Percentiles rank a stretch among this genome's conserved stretches.
These are phyloP conservation scores for Eleginops maclovinus DNA, from an alignment of 2,113 vertebrate species.

Conservation along the genomic window DNA sequence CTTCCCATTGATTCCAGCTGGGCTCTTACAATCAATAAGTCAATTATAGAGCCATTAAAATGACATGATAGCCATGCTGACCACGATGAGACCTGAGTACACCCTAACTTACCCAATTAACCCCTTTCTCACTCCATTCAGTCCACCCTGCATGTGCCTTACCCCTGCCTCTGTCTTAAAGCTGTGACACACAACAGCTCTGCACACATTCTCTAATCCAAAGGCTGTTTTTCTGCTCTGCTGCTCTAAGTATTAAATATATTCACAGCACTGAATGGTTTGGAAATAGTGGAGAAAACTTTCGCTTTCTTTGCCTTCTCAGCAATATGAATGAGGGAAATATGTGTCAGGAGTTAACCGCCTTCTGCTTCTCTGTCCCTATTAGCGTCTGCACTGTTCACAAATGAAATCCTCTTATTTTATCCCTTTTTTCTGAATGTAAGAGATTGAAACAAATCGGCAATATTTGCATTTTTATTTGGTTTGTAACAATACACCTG, in stretches of 20 bases:
- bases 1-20: constrained; percentile 37
- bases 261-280: background rate
- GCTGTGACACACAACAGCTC: background rate
- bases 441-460: background rate
- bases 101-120: background rate
- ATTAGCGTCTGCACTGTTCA: background rate
- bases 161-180: background rate
- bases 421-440: background rate
- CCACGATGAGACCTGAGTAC: constrained; percentile 42
- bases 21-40: constrained; percentile 59
- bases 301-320: background rate
- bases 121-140: background rate
- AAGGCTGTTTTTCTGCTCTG: background rate
- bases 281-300: background rate
- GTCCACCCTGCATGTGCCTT: background rate
- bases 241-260: background rate
- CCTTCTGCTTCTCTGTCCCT: background rate
- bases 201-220: background rate
- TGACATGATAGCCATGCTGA: constrained; percentile 48
- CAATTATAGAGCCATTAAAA: constrained; percentile 58
- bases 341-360: background rate
- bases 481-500: background rate
- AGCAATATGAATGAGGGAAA: background rate
- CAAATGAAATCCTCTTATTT: background rate
- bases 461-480: background rate